These are phyloP conservation scores for Hypsopygia costalis DNA, from an alignment of 2,888 invertebrate species.

Conservation along the genomic window DNA sequence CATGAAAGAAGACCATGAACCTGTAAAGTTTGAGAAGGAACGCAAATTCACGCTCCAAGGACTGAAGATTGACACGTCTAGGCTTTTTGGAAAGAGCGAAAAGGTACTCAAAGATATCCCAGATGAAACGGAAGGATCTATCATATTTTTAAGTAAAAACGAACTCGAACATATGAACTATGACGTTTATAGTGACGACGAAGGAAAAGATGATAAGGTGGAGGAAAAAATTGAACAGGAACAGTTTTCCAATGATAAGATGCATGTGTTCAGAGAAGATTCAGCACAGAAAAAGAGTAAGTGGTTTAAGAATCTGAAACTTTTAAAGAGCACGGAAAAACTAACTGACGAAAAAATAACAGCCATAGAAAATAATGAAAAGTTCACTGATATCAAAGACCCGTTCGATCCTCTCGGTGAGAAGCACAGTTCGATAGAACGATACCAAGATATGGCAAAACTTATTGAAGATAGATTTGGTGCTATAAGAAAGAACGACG, in stretches of 20 bases:
- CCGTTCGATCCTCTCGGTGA: constrained; percentile 82
- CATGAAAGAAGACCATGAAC: constrained; percentile 76
- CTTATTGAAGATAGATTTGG: constrained; percentile 85
- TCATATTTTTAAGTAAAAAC: constrained; percentile 84
- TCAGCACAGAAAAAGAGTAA: constrained; percentile 79
- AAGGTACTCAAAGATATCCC: constrained; percentile 75
- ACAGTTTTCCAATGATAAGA: constrained; percentile 67
- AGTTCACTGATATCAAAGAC: constrained; percentile 69
- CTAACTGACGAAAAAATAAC: constrained; percentile 68
- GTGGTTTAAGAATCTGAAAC: constrained; percentile 83
- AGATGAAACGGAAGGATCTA: constrained; percentile 83
- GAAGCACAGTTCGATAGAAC: constrained; percentile 85
- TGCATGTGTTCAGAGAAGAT: constrained; percentile 75
- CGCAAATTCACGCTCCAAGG: constrained; percentile 75
- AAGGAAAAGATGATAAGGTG: constrained; percentile 67
- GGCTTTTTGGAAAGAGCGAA: constrained; percentile 74
- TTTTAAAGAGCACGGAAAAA: constrained; percentile 70
- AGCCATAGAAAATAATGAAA: constrained; percentile 58
- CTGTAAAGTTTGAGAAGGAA: constrained; percentile 75
- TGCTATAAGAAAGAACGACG: constrained; percentile 61
- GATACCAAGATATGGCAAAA: constrained; percentile 87
- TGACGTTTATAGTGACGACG: constrained; percentile 75
- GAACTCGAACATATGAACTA: constrained; percentile 83
- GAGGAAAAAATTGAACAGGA: constrained; percentile 62
- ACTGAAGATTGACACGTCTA: constrained; percentile 70